Evolutionary conservation across 2,113 vertebrate species (phyloP).

Genomic region (Coturnix japonica): DNA sequence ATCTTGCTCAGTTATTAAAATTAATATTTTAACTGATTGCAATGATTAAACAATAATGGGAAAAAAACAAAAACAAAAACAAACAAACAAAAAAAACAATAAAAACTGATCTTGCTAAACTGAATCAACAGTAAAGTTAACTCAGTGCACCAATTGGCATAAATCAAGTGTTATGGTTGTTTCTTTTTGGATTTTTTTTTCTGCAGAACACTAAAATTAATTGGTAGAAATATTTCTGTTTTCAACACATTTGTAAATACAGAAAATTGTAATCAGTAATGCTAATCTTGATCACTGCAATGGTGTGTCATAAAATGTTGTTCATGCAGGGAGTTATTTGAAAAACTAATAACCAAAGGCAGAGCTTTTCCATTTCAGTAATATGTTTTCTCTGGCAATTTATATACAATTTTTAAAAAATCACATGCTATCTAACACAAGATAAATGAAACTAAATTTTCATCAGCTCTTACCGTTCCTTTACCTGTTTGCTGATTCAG

Average conservation of each 20-base stretch:
- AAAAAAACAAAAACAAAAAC: constrained; percentile 28
- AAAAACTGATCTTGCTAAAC: constrained; percentile 5
- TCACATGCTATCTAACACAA: not conserved
- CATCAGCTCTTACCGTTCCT: not conserved
- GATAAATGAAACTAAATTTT: not conserved
- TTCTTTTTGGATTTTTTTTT: not conserved
- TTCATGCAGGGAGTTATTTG: not conserved
- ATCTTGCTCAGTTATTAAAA: not conserved
- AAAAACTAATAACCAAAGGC: not conserved
- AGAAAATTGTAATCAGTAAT: not conserved
- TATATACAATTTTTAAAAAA: not conserved
- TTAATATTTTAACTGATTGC: not conserved
- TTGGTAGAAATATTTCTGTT: constrained; percentile 22
- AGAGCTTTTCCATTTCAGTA: not conserved
- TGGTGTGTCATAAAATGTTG: not conserved
- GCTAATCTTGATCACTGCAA: not conserved
- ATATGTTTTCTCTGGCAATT: rapidly evolving
- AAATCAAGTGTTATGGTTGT: not conserved
- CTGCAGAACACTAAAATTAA: constrained; percentile 5
- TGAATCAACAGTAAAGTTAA: constrained; percentile 20
- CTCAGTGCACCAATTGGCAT: not conserved
- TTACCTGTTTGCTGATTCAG: not conserved
- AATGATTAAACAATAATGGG: not conserved
- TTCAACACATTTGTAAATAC: not conserved
- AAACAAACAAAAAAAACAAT: constrained; percentile 44